Base-by-base conservation (phyloP, 2,113 vertebrate species). In the Notiomystis cincta region DNA sequence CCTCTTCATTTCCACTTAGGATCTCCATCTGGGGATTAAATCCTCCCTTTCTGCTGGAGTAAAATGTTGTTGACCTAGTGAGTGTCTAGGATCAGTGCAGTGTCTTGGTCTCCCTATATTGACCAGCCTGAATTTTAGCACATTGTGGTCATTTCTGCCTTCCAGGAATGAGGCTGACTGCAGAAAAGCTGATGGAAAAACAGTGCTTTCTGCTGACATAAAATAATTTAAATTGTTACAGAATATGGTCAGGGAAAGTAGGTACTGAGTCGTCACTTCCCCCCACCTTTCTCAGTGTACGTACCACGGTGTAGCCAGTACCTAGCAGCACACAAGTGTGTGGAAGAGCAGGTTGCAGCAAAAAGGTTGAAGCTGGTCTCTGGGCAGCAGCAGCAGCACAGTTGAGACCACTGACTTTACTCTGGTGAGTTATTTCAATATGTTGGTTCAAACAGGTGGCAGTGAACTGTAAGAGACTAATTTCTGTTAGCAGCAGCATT, bases 401-500 rank as follows among this genome's bases (percentile, higher is more conserved):
- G 22, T 4, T 47, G 48, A 58, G 61, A 67, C 10, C n/a, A 7
- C 31, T 47, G 80, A 30, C 67, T 78, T 71, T 71, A 38, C 31
- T 66, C 54, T 72, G 67, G 11, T 24, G 22, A 60, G 25, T 45
- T 65, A 54, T 37, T 81, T 73, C 47, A n/a, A 28, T 64, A 7
- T 2, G 0, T 70, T 81, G 30, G 33, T 70, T 92, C 66, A 80
- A 25, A 23, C 2, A 15, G 64, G 15, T 40, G 19, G 47, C 42
- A 80, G 21, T 33, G 38, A 65, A 28, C 42, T 85, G 42, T 57
- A 44, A 78, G 47, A 79, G 28, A 61, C 22, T 79, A 30, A 31
- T 77, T 86, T 77, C 67, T 75, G n/a, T 73, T 62, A 88, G 82
- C 50, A 70, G 22, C n/a, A 83, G 44, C 40, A 12, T 76, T 72